Conservation (phyloP, 2,113 vertebrate species). For the Sinocyclocheilus maitianheensis region DNA sequence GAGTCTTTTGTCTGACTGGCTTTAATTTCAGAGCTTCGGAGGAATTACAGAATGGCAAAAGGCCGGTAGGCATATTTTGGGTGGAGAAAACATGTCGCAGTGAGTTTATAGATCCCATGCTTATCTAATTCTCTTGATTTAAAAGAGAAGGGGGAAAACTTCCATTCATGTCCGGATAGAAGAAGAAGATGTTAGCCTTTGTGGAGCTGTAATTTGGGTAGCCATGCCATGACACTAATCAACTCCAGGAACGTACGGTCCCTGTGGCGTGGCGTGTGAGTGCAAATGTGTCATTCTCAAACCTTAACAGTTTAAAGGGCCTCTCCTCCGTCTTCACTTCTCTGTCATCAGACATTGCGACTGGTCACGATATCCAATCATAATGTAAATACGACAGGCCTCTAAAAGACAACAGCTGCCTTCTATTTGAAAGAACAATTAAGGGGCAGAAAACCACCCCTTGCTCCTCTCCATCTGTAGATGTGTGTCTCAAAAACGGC, state of each 20-base stretch:
- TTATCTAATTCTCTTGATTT: slow-evolving; percentile 68
- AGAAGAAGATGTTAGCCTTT: slow-evolving; percentile 70
- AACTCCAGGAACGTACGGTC: slow-evolving; percentile 61
- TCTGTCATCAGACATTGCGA: slow-evolving; percentile 59
- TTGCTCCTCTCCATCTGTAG: neutral
- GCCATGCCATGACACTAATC: slow-evolving; percentile 67
- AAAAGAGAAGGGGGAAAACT: slow-evolving; percentile 56
- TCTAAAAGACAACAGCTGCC: slow-evolving; percentile 50
- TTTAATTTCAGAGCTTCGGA: slow-evolving; percentile 60
- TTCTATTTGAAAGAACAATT: slow-evolving; percentile 59
- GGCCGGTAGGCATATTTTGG: slow-evolving; percentile 53
- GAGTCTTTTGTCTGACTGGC: slow-evolving; percentile 46
- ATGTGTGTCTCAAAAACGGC: slow-evolving; percentile 23
- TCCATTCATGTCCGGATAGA: slow-evolving; percentile 60
- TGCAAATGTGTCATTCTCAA: slow-evolving; percentile 60
- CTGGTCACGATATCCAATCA: slow-evolving; percentile 58
- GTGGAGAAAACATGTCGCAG: slow-evolving; percentile 62
- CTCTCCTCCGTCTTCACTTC: slow-evolving; percentile 57
- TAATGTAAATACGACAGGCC: slow-evolving; percentile 54
- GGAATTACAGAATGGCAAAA: slow-evolving; percentile 58
- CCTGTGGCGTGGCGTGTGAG: slow-evolving; percentile 69
- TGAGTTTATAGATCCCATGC: slow-evolving; percentile 62
- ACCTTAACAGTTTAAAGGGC: slow-evolving; percentile 65
- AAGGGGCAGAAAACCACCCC: slow-evolving; percentile 56
- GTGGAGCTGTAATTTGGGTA: slow-evolving; percentile 70